A percentile compares a stretch with the other conserved stretches of the same genome.
Evolutionary conservation across 2,797 vertebrate genomes (phyloP).

Genomic region (Notolabrus celidotus): DNA sequence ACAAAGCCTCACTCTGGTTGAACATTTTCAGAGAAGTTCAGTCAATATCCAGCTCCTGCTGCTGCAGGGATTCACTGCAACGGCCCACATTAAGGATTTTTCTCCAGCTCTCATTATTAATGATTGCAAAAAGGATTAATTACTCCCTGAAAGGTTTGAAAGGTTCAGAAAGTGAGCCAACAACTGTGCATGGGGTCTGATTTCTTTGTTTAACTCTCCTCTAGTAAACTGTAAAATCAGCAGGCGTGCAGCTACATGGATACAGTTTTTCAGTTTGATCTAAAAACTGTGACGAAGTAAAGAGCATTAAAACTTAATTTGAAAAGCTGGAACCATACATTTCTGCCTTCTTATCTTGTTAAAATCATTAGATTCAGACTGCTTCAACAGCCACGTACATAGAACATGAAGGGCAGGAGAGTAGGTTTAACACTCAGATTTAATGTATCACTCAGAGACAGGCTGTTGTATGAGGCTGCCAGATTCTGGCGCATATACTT

Average conservation of each 20-base stretch:
- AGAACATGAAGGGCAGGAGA: no score
- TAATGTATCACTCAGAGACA: no score
- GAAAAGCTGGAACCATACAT: no score
- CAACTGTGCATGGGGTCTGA: not conserved
- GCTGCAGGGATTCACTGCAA: conserved; percentile 12
- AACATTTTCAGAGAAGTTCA: conserved; percentile 11
- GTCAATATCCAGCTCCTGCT: conserved; percentile 20
- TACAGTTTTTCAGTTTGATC: no score
- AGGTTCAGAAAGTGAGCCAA: not conserved
- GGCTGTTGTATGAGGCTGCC: no score
- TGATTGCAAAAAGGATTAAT: conserved; percentile 30
- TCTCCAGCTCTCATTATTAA: conserved; percentile 35
- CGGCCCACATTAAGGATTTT: conserved; percentile 25
- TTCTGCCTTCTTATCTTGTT: no score
- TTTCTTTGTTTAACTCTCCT: not conserved
- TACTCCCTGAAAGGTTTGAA: conserved; percentile 6
- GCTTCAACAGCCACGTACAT: no score
- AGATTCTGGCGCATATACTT: no score
- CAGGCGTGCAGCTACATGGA: not conserved
- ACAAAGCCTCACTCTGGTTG: conserved; percentile 1
- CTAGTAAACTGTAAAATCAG: not conserved
- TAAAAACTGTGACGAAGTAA: rapidly evolving
- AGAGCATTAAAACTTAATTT: no score
- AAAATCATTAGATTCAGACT: no score
- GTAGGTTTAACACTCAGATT: no score